Percentiles rank a stretch among this genome's conserved stretches.
Conservation (phyloP, 2,797 vertebrate species). For the Balearica regulorum region DNA sequence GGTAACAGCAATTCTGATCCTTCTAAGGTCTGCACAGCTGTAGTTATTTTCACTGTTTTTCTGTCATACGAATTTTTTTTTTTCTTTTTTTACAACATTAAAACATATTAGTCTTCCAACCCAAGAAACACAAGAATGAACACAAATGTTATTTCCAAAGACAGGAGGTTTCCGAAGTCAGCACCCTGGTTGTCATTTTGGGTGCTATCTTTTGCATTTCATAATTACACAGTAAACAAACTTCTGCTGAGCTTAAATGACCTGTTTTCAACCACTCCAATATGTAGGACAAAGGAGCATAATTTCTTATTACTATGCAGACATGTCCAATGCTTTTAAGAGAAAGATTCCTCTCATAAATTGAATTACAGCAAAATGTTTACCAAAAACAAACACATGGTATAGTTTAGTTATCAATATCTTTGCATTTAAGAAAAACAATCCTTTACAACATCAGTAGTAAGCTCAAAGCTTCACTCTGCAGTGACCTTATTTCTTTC, state of each 20-base stretch:
- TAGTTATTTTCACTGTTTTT: background rate
- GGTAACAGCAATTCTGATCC: background rate
- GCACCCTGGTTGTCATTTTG: background rate
- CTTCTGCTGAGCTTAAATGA: background rate
- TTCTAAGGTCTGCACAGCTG: background rate
- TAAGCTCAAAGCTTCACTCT: background rate
- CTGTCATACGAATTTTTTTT: background rate
- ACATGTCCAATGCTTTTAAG: background rate
- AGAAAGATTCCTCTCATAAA: slow-evolving; percentile 13
- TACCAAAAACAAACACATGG: background rate
- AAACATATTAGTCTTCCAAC: background rate
- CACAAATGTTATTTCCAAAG: background rate
- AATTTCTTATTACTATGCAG: background rate
- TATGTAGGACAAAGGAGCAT: background rate
- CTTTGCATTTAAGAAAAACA: background rate
- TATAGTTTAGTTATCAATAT: background rate
- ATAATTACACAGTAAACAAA: background rate
- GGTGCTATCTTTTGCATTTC: background rate
- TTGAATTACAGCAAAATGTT: background rate
- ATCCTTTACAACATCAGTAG: background rate
- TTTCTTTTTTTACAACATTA: background rate
- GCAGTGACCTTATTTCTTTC: background rate
- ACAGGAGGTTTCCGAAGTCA: background rate
- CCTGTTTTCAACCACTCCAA: background rate
- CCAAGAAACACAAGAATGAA: background rate